Evolutionary conservation across 2,888 invertebrate species (phyloP).

Genomic region (Caradrina clavipalpis): DNA sequence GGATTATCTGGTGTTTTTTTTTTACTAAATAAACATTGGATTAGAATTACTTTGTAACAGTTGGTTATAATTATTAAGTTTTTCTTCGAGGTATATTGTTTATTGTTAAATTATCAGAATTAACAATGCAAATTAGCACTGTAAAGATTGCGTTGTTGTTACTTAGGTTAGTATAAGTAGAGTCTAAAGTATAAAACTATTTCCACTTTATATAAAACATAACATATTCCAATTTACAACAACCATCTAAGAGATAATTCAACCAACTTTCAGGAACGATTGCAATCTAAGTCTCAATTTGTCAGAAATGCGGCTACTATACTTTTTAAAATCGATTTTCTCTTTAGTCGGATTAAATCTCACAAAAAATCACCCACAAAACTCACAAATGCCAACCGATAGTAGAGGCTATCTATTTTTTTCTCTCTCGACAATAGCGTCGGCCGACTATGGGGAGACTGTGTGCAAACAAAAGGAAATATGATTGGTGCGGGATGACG

Average conservation of each 20-base stretch:
- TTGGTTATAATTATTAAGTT: background rate
- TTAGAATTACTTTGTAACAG: background rate
- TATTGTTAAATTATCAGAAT: too few relatives aligned
- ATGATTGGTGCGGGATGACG: conserved; percentile 81
- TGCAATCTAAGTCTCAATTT: too few relatives aligned
- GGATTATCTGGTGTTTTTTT: background rate
- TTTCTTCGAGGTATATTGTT: background rate
- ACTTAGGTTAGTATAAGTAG: too few relatives aligned
- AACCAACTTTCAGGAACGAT: too few relatives aligned
- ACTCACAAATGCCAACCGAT: background rate
- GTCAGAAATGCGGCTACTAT: too few relatives aligned
- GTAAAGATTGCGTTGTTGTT: too few relatives aligned
- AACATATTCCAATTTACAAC: too few relatives aligned
- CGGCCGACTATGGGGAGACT: conserved; percentile 77
- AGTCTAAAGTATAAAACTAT: background rate
- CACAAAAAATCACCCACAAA: background rate
- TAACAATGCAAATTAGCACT: too few relatives aligned
- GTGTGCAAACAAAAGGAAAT: conserved; percentile 83
- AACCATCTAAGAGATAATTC: too few relatives aligned
- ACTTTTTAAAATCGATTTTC: too few relatives aligned
- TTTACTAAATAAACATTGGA: background rate
- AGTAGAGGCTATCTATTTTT: conserved; percentile 61
- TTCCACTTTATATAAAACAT: background rate
- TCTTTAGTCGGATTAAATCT: too few relatives aligned
- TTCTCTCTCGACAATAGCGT: conserved; percentile 71